Evolutionary conservation across 2,888 invertebrate species (phyloP).

Genomic region (Leptura quadrifasciata): DNA sequence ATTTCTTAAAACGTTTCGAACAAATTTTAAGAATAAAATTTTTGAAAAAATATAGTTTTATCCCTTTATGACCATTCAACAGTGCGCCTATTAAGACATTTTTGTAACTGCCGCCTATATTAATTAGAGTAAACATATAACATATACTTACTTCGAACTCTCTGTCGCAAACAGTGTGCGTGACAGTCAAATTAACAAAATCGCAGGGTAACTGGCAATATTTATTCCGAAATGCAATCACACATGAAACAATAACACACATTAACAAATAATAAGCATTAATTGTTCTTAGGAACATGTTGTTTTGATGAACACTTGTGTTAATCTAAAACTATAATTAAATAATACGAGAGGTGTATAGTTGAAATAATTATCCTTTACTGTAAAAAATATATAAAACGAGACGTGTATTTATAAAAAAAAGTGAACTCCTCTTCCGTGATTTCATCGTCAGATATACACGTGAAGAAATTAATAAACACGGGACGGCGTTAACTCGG

Average conservation of each 20-base stretch:
- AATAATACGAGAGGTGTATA: conserved; percentile 32
- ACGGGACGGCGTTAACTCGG: conserved; percentile 25
- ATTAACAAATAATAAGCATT: background rate
- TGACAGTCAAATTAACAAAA: conserved; percentile 53
- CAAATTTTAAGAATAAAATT: too few relatives aligned
- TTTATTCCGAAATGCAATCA: conserved; percentile 51
- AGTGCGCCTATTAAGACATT: too few relatives aligned
- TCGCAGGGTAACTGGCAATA: conserved; percentile 63
- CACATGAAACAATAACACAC: conserved; percentile 29
- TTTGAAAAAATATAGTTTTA: too few relatives aligned
- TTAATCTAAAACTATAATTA: conserved; percentile 15
- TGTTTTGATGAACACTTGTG: conserved; percentile 17
- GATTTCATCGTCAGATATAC: conserved; percentile 32
- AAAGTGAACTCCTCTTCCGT: conserved; percentile 38
- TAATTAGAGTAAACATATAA: background rate
- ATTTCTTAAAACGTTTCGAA: too few relatives aligned
- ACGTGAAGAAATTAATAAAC: conserved; percentile 33
- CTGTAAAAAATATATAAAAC: conserved; percentile 21
- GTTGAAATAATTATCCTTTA: conserved; percentile 32
- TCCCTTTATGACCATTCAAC: too few relatives aligned
- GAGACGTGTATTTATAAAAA: conserved; percentile 8
- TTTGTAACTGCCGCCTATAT: too few relatives aligned
- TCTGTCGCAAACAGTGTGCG: conserved; percentile 63
- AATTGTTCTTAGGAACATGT: conserved; percentile 24
- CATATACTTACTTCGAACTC: conserved; percentile 53